Evolutionary conservation across 2,888 invertebrate genomes (phyloP).

Genomic region (Listrodromus nycthemerus): DNA sequence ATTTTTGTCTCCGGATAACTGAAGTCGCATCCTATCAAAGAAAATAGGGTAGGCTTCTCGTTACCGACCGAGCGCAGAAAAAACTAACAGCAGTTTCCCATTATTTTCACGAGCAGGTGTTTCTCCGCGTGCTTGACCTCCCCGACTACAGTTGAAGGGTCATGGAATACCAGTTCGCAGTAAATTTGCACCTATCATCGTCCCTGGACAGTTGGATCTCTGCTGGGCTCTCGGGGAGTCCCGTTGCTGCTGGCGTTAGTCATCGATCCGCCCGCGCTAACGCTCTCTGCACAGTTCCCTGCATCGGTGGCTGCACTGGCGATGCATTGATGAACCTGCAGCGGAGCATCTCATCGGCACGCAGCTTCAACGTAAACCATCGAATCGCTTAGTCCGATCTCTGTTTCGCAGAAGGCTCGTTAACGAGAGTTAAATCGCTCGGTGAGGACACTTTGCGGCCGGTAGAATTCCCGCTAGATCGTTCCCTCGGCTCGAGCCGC

Average conservation of each 20-base stretch:
- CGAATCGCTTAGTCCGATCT: constrained; percentile 47
- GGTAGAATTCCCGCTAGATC: constrained; percentile 15
- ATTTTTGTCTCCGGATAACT: too few relatives aligned
- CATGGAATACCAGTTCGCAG: too few relatives aligned
- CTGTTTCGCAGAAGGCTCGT: constrained; percentile 59
- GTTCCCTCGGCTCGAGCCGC: background rate
- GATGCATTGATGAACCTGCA: background rate
- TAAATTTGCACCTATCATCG: too few relatives aligned
- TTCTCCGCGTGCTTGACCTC: too few relatives aligned
- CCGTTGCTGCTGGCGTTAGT: constrained; percentile 49
- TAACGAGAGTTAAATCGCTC: constrained; percentile 58
- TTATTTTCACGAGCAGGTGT: too few relatives aligned
- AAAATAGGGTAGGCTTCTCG: too few relatives aligned
- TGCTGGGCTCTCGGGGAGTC: too few relatives aligned
- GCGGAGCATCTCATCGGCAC: constrained; percentile 5
- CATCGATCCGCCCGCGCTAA: constrained; percentile 54
- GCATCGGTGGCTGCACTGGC: background rate
- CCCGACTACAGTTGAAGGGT: too few relatives aligned
- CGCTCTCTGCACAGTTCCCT: background rate
- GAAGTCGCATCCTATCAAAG: too few relatives aligned
- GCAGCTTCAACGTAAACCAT: constrained; percentile 9
- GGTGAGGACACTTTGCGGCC: constrained; percentile 47
- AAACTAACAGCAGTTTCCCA: too few relatives aligned
- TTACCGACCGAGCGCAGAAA: too few relatives aligned
- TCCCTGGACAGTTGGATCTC: background rate